Percentiles rank a stretch among this genome's conserved stretches.
These are phyloP conservation scores for Bombyx mori DNA, from an alignment of 1,140 invertebrate species.

Conservation along the genomic window DNA sequence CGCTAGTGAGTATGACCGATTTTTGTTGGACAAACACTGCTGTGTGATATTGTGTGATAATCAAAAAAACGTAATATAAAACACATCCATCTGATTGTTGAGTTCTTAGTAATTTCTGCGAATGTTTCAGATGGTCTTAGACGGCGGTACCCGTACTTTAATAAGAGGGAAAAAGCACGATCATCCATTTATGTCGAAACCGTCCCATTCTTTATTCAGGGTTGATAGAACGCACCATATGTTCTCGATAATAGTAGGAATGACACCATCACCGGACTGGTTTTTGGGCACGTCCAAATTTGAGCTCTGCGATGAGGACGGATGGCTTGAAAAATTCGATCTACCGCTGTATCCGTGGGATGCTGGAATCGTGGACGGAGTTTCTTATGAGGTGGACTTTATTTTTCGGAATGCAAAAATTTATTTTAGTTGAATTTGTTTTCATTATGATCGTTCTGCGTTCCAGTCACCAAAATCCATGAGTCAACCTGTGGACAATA, in stretches of 20 bases:
- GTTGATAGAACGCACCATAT: slow-evolving; percentile 47
- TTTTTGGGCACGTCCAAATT: slow-evolving; percentile 48
- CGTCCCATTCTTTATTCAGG: slow-evolving; percentile 46
- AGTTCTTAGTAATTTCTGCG: neutral
- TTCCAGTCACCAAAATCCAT: slow-evolving; percentile 37
- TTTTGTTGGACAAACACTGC: no score
- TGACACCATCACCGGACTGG: slow-evolving; percentile 57
- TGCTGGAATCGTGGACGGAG: slow-evolving; percentile 49
- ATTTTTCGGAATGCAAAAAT: no score
- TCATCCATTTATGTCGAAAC: slow-evolving; percentile 47
- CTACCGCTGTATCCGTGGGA: slow-evolving; percentile 56
- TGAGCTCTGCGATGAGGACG: slow-evolving; percentile 42
- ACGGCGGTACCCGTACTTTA: slow-evolving; percentile 39
- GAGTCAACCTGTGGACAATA: slow-evolving; percentile 32
- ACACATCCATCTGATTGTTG: no score
- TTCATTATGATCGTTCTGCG: no score
- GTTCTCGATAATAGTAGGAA: slow-evolving; percentile 44
- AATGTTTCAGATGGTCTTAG: slow-evolving; percentile 35
- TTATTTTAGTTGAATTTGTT: no score
- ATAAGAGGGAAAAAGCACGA: slow-evolving; percentile 45
- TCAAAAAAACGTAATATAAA: no score
- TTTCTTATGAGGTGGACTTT: slow-evolving; percentile 46
- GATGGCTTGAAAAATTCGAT: slow-evolving; percentile 34
- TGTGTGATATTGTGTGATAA: no score
- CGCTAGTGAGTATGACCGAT: no score